Evolutionary conservation across 2,113 vertebrate genomes (phyloP).

Genomic region (Theristicus caerulescens): DNA sequence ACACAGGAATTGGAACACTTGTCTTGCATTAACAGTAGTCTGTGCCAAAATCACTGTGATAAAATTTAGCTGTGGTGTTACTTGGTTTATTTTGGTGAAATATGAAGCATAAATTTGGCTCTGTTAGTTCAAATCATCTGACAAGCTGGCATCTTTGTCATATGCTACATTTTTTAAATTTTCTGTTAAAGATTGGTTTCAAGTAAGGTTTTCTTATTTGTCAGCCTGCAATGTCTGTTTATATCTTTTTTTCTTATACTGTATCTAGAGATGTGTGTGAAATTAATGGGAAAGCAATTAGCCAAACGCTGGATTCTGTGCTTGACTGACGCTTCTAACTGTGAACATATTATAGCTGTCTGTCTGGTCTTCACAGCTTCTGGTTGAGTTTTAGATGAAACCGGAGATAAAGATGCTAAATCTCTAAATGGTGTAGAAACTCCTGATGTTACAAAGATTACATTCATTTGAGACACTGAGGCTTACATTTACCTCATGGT

Average conservation of each 20-base stretch:
- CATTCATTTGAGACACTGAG: neutral
- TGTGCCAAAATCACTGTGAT: neutral
- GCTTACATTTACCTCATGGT: neutral
- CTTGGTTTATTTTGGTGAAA: slow-evolving; percentile 2
- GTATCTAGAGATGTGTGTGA: neutral
- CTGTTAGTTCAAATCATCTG: neutral
- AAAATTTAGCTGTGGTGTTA: neutral
- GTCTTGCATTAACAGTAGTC: neutral
- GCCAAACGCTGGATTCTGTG: neutral
- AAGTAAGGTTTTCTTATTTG: neutral
- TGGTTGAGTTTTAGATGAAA: neutral
- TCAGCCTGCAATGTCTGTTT: neutral
- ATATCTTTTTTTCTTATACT: neutral
- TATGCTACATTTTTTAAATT: neutral
- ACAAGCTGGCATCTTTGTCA: neutral
- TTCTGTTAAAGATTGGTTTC: neutral
- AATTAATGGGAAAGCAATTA: slow-evolving; percentile 32
- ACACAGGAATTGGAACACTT: neutral
- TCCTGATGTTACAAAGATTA: neutral
- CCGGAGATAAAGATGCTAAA: neutral
- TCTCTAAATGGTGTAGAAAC: neutral
- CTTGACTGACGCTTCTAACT: neutral
- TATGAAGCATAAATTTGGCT: neutral
- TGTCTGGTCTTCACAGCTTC: slow-evolving; percentile 16
- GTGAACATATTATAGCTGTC: neutral